Percentiles rank a stretch among this genome's conserved stretches.
Conservation (phyloP, 2,113 vertebrate species). For the Oreochromis aureus region DNA sequence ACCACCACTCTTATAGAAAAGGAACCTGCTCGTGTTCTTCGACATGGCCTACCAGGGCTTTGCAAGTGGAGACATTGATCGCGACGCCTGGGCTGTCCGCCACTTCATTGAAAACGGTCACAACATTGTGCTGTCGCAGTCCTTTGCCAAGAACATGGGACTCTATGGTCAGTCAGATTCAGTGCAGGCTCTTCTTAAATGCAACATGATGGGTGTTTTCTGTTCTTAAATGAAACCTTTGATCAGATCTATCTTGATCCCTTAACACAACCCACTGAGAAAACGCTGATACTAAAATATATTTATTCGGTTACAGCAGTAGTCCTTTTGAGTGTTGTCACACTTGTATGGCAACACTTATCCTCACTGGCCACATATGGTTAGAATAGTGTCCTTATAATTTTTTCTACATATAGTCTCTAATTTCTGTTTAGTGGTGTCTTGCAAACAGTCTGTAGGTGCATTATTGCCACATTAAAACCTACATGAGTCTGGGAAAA, state of each 20-base stretch:
- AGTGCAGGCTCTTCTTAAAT: not conserved
- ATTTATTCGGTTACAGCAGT: not conserved
- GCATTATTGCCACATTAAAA: not conserved
- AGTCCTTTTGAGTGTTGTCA: not conserved
- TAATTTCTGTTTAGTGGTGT: not conserved
- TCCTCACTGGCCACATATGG: not conserved
- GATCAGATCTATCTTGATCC: not conserved
- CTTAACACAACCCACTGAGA: slow-evolving; percentile 9
- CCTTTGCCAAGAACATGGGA: slow-evolving; percentile 98
- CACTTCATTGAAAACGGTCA: slow-evolving; percentile 93
- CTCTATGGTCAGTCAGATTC: slow-evolving; percentile 84
- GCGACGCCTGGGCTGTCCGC: slow-evolving; percentile 93
- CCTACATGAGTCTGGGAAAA: not conserved
- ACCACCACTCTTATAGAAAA: slow-evolving; percentile 74
- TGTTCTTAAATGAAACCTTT: not conserved
- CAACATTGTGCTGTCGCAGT: slow-evolving; percentile 88
- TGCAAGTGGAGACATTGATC: slow-evolving; percentile 91
- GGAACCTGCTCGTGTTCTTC: slow-evolving; percentile 89
- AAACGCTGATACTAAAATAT: not conserved
- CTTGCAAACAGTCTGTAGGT: not conserved
- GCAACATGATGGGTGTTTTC: not conserved
- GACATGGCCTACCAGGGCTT: slow-evolving; percentile 99
- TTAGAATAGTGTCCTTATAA: not conserved
- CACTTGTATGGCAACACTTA: not conserved
- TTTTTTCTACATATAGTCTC: not conserved